These are phyloP conservation scores for Tricholaema leucomelas DNA, from an alignment of 2,113 vertebrate genomes.

Conservation along the genomic window DNA sequence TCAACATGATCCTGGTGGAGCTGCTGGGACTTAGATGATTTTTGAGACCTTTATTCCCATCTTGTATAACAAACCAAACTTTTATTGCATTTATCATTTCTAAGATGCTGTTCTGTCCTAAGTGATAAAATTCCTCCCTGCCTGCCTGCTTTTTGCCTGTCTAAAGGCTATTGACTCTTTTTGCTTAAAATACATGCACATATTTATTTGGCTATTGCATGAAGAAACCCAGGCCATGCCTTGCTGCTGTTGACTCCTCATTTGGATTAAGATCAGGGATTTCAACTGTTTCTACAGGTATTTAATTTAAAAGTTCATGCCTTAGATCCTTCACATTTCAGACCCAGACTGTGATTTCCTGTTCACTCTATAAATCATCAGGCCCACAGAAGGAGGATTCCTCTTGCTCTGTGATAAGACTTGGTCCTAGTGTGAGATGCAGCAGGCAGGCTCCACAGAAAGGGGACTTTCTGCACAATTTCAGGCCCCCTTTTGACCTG, in stretches of 20 bases:
- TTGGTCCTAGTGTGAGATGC: not conserved
- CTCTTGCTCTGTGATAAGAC: not conserved
- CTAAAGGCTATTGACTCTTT: not conserved
- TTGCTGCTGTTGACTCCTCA: not conserved
- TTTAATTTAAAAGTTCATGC: not conserved
- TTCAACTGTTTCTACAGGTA: not conserved
- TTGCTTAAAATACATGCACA: not conserved
- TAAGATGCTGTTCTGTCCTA: not conserved
- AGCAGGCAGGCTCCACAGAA: not conserved
- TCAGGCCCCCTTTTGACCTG: not conserved
- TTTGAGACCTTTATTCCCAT: not conserved
- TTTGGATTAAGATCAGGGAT: not conserved
- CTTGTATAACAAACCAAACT: not conserved
- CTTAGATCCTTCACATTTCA: not conserved
- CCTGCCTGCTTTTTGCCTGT: not conserved
- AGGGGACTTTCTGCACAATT: not conserved
- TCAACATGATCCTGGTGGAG: not conserved
- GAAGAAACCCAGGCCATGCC: not conserved
- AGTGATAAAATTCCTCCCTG: not conserved
- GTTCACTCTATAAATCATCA: not conserved
- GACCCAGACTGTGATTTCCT: not conserved
- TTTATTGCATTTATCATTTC: conserved; percentile 1
- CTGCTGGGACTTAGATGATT: not conserved
- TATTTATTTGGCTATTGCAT: not conserved
- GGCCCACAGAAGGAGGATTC: not conserved